Percentiles rank a stretch among this genome's conserved stretches.
Evolutionary conservation across 2,888 invertebrate genomes (phyloP).

Genomic region (Apantesis nais): DNA sequence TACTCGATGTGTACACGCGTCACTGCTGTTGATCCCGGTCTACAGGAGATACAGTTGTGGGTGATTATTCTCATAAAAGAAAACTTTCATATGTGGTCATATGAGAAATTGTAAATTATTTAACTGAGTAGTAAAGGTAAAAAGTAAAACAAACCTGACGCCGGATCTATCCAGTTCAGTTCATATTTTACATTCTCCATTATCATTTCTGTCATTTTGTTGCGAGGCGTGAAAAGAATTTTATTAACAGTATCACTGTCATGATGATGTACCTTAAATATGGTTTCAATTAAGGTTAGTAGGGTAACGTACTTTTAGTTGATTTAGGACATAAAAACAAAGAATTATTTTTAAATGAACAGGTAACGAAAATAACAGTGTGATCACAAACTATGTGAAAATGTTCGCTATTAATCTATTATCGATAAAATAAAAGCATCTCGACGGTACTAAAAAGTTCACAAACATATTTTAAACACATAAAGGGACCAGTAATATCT

Average conservation of each 20-base stretch:
- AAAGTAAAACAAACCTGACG: background rate
- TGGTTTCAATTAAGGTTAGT: background rate
- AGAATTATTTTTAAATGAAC: background rate
- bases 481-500: background rate
- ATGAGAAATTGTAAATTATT: too few relatives aligned
- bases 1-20: too few relatives aligned
- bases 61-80: too few relatives aligned
- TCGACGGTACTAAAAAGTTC: background rate
- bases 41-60: too few relatives aligned
- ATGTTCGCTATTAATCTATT: background rate
- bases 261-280: background rate
- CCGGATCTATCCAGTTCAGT: background rate
- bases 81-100: too few relatives aligned
- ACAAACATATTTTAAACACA: too few relatives aligned
- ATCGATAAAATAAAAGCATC: background rate
- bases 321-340: background rate
- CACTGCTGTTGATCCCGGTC: too few relatives aligned
- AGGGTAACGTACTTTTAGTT: background rate
- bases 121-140: background rate
- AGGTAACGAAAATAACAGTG: too few relatives aligned
- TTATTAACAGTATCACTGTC: background rate
- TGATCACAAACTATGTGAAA: too few relatives aligned
- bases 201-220: background rate
- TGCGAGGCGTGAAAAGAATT: conserved; percentile 10
- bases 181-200: conserved; percentile 15